phyloP scores from a whole-genome alignment of 1,140 invertebrate species.

The Drosophila ohnishii region DNA sequence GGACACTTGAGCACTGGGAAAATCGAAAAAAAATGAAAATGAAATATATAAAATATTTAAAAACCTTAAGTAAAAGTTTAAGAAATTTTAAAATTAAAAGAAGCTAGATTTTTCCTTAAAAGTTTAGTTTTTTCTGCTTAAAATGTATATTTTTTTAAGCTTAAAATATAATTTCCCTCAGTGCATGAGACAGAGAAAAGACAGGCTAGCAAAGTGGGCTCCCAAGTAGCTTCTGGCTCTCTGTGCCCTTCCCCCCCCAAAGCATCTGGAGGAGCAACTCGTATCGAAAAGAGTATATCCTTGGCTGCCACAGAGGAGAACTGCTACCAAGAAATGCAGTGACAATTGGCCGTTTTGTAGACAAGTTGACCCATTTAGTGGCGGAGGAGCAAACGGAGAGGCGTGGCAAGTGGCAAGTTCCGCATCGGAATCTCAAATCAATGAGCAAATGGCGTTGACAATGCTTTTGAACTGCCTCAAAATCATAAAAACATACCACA shows the following conservation, averaged over 20 bases:
- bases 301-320: slow-evolving; percentile 9
- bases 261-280: not conserved
- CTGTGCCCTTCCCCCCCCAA: not conserved
- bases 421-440: slow-evolving; percentile 41
- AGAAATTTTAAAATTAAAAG: not conserved
- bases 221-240: slow-evolving; percentile 27
- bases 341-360: slow-evolving; percentile 71
- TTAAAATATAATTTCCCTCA: not conserved
- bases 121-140: not conserved
- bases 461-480: slow-evolving; percentile 20
- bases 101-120: not conserved
- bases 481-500: slow-evolving; percentile 24
- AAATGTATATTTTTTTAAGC: not conserved
- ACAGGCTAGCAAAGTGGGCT: slow-evolving; percentile 11
- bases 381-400: slow-evolving; percentile 1
- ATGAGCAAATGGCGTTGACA: slow-evolving; percentile 42
- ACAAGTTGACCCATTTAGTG: slow-evolving; percentile 74
- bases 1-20: slow-evolving; percentile 9
- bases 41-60: too few species aligned
- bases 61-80: too few species aligned
- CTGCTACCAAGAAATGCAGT: slow-evolving; percentile 37
- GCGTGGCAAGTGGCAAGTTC: slow-evolving; percentile 47
- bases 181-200: not conserved
- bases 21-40: not conserved
- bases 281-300: not conserved